Base-by-base conservation (phyloP, 2,888 invertebrate genomes). In the Rhodophaea formosa region DNA sequence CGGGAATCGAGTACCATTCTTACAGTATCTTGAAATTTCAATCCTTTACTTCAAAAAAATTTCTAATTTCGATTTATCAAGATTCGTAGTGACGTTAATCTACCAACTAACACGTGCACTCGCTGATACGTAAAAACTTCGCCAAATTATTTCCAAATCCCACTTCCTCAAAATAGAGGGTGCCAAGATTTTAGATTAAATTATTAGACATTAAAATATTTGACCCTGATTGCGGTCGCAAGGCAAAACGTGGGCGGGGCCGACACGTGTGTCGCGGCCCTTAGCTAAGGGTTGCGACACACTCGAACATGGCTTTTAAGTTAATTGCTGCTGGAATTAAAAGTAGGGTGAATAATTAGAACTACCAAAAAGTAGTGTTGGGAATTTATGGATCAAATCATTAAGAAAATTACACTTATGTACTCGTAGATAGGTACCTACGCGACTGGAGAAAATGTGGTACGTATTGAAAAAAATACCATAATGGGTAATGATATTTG, bases 281-380 rank as follows among this genome's bases (percentile, higher is more conserved):
- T 88, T 84, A 87, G 66, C 71, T 82, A 83, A 88, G 84, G 88
- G 87, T 80, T 75, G 82, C 64, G 75, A 76, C 84, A 86, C 82
- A 86, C 81, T 70, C 75, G 66, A 76, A 77, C 81, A 79, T 77
- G 74, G 85, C 87, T 88, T 86, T 88, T 84, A 86, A 79, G 80
- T 81, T 87, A 86, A 86, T 86, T 87, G 86, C 81, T 74, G 75
- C 71, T 62, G 67, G 63, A 58, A 62, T 71, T 75, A 72, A 75
- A 73, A 71, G 65, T 68, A 64, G 78, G 82, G 82, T 78, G 80
- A 73, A 78, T 79, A 78, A 79, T 77, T 74, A 68, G 59, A 74
- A 70, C 64, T 64, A 60, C 63, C 55, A 59, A 63, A 58, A 67
- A 63, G 59, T 59, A 54, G 62, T 65, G 62, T 59, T 62, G 57